phyloP scores from a whole-genome alignment of 1,140 invertebrate genomes.

The Drosophila tristis region DNA sequence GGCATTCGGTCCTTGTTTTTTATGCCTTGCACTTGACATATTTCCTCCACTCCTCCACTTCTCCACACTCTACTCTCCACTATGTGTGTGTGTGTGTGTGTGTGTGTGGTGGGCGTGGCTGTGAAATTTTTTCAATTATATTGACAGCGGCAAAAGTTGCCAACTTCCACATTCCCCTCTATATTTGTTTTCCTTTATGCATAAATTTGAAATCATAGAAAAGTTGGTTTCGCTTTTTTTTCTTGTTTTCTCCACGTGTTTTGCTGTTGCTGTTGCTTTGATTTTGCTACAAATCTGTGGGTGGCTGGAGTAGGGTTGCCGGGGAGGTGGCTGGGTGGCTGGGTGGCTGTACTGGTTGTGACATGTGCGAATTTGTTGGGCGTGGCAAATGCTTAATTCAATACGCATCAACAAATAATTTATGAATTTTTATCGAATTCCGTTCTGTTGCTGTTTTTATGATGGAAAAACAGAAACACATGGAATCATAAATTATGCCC shows the following conservation, averaged over 20 bases:
- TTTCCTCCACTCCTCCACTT: background rate
- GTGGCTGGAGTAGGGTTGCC: background rate
- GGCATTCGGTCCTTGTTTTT: slow-evolving; percentile 32
- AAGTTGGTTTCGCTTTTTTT: slow-evolving; percentile 1
- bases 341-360: background rate
- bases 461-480: background rate
- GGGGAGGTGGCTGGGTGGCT: no score
- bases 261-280: background rate
- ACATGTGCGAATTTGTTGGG: slow-evolving; percentile 34
- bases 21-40: slow-evolving; percentile 33
- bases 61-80: no score
- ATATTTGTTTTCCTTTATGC: slow-evolving; percentile 5
- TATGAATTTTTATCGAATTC: slow-evolving; percentile 46
- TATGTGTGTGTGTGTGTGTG: background rate
- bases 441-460: slow-evolving; percentile 8
- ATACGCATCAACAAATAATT: slow-evolving; percentile 51
- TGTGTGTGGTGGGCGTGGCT: slow-evolving; percentile 24
- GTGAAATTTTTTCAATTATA: slow-evolving; percentile 45
- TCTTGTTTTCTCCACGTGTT: no score
- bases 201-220: slow-evolving; percentile 42
- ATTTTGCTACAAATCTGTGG: slow-evolving; percentile 12
- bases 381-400: slow-evolving; percentile 45
- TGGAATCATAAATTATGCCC: slow-evolving; percentile 31
- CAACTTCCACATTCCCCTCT: background rate
- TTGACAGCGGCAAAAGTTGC: slow-evolving; percentile 36